Evolutionary conservation across 2,888 invertebrate species (phyloP).

Genomic region (Shargacucullia verbasci): DNA sequence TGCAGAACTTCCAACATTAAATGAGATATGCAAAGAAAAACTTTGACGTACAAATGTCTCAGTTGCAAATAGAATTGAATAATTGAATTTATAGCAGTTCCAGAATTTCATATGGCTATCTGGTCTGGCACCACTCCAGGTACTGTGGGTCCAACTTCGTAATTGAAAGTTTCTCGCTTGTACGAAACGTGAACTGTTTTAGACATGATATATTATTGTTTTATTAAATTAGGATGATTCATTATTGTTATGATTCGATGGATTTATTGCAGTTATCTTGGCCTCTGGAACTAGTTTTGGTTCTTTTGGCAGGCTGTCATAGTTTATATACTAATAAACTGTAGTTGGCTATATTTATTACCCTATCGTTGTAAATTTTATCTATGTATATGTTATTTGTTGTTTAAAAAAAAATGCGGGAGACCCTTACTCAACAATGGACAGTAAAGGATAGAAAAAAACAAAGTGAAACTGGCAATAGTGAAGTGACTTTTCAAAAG

Average conservation of each 20-base stretch:
- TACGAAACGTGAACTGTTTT: slow-evolving; percentile 61
- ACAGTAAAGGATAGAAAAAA: no score
- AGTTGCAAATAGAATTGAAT: slow-evolving; percentile 71
- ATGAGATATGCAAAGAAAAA: slow-evolving; percentile 54
- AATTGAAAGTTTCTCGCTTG: slow-evolving; percentile 71
- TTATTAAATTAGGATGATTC: slow-evolving; percentile 53
- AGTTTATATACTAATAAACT: slow-evolving; percentile 10
- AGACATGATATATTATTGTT: slow-evolving; percentile 63
- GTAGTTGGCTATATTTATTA: not conserved
- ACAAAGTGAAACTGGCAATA: no score
- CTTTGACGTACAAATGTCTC: slow-evolving; percentile 65
- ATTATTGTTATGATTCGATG: slow-evolving; percentile 40
- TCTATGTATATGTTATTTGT: no score
- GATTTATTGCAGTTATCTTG: slow-evolving; percentile 39
- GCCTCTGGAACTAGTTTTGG: not conserved
- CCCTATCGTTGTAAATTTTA: no score
- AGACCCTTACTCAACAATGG: no score
- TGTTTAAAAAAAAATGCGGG: no score
- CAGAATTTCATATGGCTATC: slow-evolving; percentile 61
- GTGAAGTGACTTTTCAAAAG: no score
- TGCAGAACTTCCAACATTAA: slow-evolving; percentile 29
- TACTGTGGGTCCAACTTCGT: slow-evolving; percentile 67
- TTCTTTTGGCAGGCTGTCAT: slow-evolving; percentile 13
- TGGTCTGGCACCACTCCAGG: slow-evolving; percentile 72
- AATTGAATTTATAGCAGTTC: slow-evolving; percentile 76